phyloP scores from a whole-genome alignment of 2,888 invertebrate species.

The Epinotia bilunana region DNA sequence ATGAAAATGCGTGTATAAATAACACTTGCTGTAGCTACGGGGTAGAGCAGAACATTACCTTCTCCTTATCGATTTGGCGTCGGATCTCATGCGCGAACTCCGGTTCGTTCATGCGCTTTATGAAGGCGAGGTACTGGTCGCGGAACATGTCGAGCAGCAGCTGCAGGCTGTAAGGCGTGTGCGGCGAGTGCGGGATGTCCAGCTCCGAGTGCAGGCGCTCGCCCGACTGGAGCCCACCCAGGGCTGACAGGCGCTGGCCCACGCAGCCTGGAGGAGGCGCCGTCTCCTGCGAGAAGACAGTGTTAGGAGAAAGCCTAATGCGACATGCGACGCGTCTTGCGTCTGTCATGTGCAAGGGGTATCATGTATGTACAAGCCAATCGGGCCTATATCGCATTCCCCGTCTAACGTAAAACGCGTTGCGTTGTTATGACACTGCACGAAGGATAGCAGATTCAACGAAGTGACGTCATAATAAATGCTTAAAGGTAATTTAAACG shows the following conservation, averaged over 20 bases:
- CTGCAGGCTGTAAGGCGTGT: constrained; percentile 94
- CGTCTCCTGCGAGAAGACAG: constrained; percentile 74
- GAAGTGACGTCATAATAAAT: too few relatives aligned
- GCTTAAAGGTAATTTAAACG: too few relatives aligned
- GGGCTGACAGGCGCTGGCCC: constrained; percentile 93
- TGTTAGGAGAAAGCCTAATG: neutral
- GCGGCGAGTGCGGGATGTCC: constrained; percentile 91
- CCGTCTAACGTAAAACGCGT: too few relatives aligned
- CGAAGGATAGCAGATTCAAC: too few relatives aligned
- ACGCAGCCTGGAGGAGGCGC: constrained; percentile 96
- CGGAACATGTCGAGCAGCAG: constrained; percentile 93
- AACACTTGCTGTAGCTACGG: too few relatives aligned
- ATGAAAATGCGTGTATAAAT: too few relatives aligned
- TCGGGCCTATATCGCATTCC: too few relatives aligned
- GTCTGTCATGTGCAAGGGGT: neutral
- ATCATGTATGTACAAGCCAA: too few relatives aligned
- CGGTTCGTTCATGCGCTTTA: constrained; percentile 93
- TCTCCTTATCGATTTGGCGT: constrained; percentile 92
- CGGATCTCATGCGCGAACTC: constrained; percentile 89
- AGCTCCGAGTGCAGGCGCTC: constrained; percentile 90
- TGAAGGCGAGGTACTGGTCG: constrained; percentile 93
- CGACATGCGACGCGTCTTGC: neutral
- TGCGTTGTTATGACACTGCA: too few relatives aligned
- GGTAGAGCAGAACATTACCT: constrained; percentile 68
- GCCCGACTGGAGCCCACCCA: constrained; percentile 87